These are phyloP conservation scores for Drosophila nigrodunni DNA, from an alignment of 1,140 invertebrate species.

Conservation along the genomic window DNA sequence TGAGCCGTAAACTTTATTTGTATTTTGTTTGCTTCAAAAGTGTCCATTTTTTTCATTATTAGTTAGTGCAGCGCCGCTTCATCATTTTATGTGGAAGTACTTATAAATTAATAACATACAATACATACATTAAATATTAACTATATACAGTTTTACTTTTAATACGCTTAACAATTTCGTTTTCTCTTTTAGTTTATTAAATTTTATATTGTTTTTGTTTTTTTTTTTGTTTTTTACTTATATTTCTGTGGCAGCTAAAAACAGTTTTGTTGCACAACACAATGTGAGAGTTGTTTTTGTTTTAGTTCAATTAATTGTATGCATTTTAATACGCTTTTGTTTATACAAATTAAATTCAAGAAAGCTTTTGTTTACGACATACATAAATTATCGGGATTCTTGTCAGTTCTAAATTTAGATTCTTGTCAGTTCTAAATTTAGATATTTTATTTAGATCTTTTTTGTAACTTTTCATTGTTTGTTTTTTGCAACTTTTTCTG, in stretches of 20 bases:
- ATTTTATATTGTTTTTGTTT: slow-evolving; percentile 32
- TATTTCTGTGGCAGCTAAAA: slow-evolving; percentile 48
- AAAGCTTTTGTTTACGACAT: slow-evolving; percentile 77
- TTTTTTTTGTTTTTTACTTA: slow-evolving; percentile 3
- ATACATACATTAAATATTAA: slow-evolving; percentile 72
- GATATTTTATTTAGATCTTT: slow-evolving; percentile 32
- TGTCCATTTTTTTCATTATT: slow-evolving; percentile 17
- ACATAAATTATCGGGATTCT: slow-evolving; percentile 64
- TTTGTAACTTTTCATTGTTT: slow-evolving; percentile 22
- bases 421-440: slow-evolving; percentile 33
- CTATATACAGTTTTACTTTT: slow-evolving; percentile 67
- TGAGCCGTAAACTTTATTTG: slow-evolving; percentile 15
- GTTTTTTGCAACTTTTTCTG: slow-evolving; percentile 19
- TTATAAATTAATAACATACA: slow-evolving; percentile 79
- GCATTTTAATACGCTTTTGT: slow-evolving; percentile 43
- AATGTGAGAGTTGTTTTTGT: slow-evolving; percentile 16
- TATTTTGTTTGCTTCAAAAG: background rate
- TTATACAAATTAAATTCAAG: slow-evolving; percentile 77
- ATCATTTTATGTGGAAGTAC: slow-evolving; percentile 50
- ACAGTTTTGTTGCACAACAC: slow-evolving; percentile 34
- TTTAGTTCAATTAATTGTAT: slow-evolving; percentile 42
- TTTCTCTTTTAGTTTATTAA: slow-evolving; percentile 1
- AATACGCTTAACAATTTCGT: slow-evolving; percentile 57
- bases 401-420: slow-evolving; percentile 25
- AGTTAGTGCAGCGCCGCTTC: slow-evolving; percentile 44